These are phyloP conservation scores for Ammodramus savannarum DNA, from an alignment of 2,113 vertebrate genomes.

Conservation along the genomic window DNA sequence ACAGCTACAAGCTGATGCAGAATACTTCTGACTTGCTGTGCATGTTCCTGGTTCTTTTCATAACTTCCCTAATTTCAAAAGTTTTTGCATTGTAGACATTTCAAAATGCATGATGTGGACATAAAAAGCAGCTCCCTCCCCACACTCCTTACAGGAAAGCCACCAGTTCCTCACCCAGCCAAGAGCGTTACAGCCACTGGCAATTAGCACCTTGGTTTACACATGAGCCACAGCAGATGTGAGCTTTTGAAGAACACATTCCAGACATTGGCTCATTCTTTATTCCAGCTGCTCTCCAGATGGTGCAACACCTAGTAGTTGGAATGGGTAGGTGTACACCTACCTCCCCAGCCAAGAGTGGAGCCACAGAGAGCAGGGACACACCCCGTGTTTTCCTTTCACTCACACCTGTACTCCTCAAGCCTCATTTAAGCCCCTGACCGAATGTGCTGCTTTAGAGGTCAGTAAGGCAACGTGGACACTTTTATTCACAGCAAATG, in stretches of 20 bases:
- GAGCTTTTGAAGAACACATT: not conserved
- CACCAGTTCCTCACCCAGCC: not conserved
- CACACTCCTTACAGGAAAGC: not conserved
- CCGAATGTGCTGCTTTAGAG: not conserved
- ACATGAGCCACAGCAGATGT: rapidly evolving
- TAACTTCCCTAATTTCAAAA: not conserved
- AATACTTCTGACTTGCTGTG: not conserved
- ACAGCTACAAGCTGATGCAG: not conserved
- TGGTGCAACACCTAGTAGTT: not conserved
- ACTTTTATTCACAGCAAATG: not conserved
- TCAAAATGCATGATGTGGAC: not conserved
- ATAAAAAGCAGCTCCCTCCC: not conserved
- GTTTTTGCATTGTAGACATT: not conserved
- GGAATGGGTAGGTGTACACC: not conserved
- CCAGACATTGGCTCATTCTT: not conserved
- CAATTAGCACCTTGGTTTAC: not conserved
- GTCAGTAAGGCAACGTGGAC: not conserved
- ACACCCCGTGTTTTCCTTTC: rapidly evolving
- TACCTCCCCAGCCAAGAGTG: not conserved
- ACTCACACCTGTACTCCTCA: not conserved
- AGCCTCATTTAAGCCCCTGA: not conserved
- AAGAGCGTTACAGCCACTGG: not conserved
- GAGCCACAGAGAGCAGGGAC: not conserved
- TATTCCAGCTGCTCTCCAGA: not conserved
- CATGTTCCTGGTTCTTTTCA: not conserved